Base-by-base conservation (phyloP, 2,797 vertebrate species). In the Myripristis jacobus region DNA sequence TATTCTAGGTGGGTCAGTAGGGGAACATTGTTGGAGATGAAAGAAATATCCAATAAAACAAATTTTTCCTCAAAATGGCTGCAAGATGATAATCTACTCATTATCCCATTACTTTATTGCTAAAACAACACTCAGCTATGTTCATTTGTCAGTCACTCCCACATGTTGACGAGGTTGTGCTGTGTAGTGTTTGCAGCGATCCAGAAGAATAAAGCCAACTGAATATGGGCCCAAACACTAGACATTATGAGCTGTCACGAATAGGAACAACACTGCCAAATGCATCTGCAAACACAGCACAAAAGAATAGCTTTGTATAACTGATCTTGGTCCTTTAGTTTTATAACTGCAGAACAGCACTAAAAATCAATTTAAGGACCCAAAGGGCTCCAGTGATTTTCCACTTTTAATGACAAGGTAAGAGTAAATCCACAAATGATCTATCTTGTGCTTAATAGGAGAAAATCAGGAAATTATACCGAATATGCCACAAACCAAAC, bases 121-220 rank as follows among this genome's bases (percentile, higher is more conserved):
- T 52, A 66, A 38, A 84, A 80, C 27, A 79, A 70, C 70, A 80
- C 36, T 13, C 11, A 79, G 34, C 55, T 47, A 55, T 73, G 73
- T 64, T 77, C 47, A 44, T 85, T 48, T 77, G 75, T 87, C 73
- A 75, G 77, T 76, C 60, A 60, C 76, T 82, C 78, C 70, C 67
- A 77, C 61, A 58, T 86, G 75, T 48, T 80, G 79, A 80, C 79
- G 75, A 57, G 57, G 68, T 51, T 59, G 56, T 47, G 52, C 53
- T 66, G 47, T 47, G 19, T 24, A 64, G 57, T 54, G 7, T 2
- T 41, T 44, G 38, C 6, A 66, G 27, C 19, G 27, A 18, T 46
- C 63, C 56, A 62, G 36, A 76, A 59, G 58, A 62, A 70, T n/a
- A 60, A 54, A 8, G 63, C 75, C 57, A 84, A 61, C 59, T 81